Percentiles rank a stretch among this genome's conserved stretches.
Conservation (phyloP, 2,113 vertebrate genomes). For the Solea solea region DNA sequence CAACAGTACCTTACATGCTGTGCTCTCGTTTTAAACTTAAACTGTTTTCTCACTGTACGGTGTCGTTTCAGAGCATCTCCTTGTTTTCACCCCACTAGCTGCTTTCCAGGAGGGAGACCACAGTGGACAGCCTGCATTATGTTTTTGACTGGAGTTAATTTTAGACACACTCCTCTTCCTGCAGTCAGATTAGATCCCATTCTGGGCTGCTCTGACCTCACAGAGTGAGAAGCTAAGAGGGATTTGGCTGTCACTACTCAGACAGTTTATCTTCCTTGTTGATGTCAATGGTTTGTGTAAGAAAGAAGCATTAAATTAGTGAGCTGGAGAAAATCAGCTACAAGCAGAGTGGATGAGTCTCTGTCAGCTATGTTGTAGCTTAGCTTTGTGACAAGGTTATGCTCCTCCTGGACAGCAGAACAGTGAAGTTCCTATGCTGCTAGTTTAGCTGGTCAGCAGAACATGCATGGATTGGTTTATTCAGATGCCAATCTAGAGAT, state of each 20-base stretch:
- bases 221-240: conserved; percentile 72
- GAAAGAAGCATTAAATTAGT: conserved; percentile 14
- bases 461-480: conserved; percentile 59
- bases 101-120: conserved; percentile 11
- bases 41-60: not conserved
- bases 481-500: conserved; percentile 51
- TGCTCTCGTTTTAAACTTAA: not conserved
- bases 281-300: conserved; percentile 57
- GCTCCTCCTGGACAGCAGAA: not conserved
- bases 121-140: conserved; percentile 43
- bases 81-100: conserved; percentile 9
- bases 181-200: conserved; percentile 74
- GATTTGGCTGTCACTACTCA: conserved; percentile 74
- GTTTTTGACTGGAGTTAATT: conserved; percentile 74
- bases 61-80: conserved; percentile 7
- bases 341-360: conserved; percentile 42
- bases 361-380: conserved; percentile 1
- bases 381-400: conserved; percentile 1
- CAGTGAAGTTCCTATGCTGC: conserved; percentile 11
- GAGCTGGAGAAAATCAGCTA: conserved; percentile 11
- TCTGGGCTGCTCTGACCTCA: conserved; percentile 75
- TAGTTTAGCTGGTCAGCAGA: conserved; percentile 36
- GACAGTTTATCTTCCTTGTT: conserved; percentile 71
- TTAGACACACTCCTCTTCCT: conserved; percentile 66
- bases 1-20: not conserved